A percentile compares a stretch with the other conserved stretches of the same genome.
These are phyloP conservation scores for Stramonita haemastoma DNA, from an alignment of 2,888 invertebrate genomes.

Conservation along the genomic window DNA sequence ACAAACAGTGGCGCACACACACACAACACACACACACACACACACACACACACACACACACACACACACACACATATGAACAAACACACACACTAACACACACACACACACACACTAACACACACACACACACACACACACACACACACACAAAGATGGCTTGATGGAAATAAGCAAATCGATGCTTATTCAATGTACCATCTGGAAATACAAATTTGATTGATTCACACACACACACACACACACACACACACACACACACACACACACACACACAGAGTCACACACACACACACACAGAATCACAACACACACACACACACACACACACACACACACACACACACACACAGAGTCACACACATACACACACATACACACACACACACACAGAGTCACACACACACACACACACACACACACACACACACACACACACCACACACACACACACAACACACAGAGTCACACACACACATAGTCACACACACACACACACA, in stretches of 20 bases:
- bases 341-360: neutral
- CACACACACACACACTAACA: too few species aligned
- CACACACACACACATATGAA: too few species aligned
- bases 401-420: slow-evolving; percentile 6
- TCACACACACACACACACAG: neutral
- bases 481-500: neutral
- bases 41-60: too few species aligned
- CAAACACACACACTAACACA: too few species aligned
- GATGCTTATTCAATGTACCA: too few species aligned
- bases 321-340: neutral
- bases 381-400: neutral
- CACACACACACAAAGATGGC: too few species aligned
- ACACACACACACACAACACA: neutral
- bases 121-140: too few species aligned
- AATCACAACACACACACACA: neutral
- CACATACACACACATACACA: neutral
- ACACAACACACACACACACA: too few species aligned
- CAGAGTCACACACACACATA: neutral
- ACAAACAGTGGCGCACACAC: too few species aligned
- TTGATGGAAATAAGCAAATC: too few species aligned
- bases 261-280: neutral
- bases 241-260: neutral
- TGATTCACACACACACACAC: too few species aligned
- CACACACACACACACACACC: slow-evolving; percentile 1
- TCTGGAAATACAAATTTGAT: too few species aligned